These are phyloP conservation scores for Calycopis cecrops DNA, from an alignment of 1,140 invertebrate genomes.

Conservation along the genomic window DNA sequence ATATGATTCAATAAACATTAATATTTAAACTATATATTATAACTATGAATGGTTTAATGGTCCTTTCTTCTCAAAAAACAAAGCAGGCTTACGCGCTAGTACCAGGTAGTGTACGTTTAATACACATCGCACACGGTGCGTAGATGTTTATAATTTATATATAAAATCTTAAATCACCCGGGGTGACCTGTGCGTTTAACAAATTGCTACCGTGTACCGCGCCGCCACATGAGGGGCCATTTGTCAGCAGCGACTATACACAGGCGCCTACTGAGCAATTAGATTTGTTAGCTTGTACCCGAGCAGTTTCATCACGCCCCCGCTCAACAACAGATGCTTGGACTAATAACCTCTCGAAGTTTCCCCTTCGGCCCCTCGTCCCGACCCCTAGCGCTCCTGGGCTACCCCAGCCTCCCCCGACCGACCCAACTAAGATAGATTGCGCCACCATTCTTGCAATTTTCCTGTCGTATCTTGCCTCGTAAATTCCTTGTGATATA, in stretches of 20 bases:
- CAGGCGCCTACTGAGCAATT: conserved; percentile 72
- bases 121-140: no score
- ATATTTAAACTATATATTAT: no score
- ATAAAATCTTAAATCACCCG: conserved; percentile 47
- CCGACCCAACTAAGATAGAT: conserved; percentile 80
- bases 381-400: conserved; percentile 39
- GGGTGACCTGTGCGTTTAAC: conserved; percentile 63
- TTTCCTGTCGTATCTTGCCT: conserved; percentile 86
- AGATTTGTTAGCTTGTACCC: conserved; percentile 73
- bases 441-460: conserved; percentile 86
- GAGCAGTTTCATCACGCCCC: conserved; percentile 70
- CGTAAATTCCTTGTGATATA: conserved; percentile 85
- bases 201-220: conserved; percentile 52
- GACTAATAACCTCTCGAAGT: conserved; percentile 77
- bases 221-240: conserved; percentile 61
- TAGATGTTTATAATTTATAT: conserved; percentile 15
- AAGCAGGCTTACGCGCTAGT: no score
- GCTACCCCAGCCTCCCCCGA: conserved; percentile 63
- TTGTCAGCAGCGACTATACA: conserved; percentile 62
- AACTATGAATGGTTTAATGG: no score
- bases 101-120: no score
- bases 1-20: no score
- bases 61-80: no score
- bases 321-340: conserved; percentile 76
- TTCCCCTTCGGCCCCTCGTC: conserved; percentile 50